These are phyloP conservation scores for Protophormia terraenovae DNA, from an alignment of 2,888 invertebrate species.

Conservation along the genomic window DNA sequence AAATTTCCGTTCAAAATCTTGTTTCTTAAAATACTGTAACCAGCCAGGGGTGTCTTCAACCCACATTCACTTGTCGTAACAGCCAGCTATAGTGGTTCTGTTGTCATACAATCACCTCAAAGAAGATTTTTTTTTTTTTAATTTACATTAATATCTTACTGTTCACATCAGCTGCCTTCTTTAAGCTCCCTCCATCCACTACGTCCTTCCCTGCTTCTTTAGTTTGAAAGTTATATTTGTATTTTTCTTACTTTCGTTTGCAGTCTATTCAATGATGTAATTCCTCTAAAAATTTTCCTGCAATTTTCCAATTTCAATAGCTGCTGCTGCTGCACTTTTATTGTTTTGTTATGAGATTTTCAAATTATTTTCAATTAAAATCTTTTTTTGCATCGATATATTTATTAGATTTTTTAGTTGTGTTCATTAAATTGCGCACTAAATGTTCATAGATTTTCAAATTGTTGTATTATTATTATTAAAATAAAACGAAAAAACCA, in stretches of 20 bases:
- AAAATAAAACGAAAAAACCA: constrained; percentile 45
- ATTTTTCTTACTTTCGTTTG: constrained; percentile 2
- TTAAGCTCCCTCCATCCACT: background rate
- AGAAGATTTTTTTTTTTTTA: background rate
- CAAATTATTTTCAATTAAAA: constrained; percentile 50
- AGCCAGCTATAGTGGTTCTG: background rate
- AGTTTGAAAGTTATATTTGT: background rate
- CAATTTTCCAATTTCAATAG: constrained; percentile 22
- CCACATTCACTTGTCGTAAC: constrained; percentile 42
- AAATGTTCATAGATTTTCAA: constrained; percentile 37
- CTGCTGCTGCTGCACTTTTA: constrained; percentile 62
- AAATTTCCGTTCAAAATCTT: constrained; percentile 3
- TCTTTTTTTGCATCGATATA: constrained; percentile 33
- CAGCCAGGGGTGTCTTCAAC: background rate
- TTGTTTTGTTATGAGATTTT: constrained; percentile 45
- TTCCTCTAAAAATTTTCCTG: constrained; percentile 9
- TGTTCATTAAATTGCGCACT: constrained; percentile 63
- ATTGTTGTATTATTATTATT: no score
- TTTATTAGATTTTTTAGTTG: constrained; percentile 49
- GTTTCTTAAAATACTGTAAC: background rate
- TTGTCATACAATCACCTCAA: background rate
- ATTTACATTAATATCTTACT: constrained; percentile 7
- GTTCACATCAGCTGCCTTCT: background rate
- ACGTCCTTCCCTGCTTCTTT: background rate
- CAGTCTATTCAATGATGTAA: constrained; percentile 46